Percentiles rank a stretch among this genome's conserved stretches.
These are phyloP conservation scores for Sarcophilus harrisii DNA, from an alignment of 2,797 vertebrate genomes.

Conservation along the genomic window DNA sequence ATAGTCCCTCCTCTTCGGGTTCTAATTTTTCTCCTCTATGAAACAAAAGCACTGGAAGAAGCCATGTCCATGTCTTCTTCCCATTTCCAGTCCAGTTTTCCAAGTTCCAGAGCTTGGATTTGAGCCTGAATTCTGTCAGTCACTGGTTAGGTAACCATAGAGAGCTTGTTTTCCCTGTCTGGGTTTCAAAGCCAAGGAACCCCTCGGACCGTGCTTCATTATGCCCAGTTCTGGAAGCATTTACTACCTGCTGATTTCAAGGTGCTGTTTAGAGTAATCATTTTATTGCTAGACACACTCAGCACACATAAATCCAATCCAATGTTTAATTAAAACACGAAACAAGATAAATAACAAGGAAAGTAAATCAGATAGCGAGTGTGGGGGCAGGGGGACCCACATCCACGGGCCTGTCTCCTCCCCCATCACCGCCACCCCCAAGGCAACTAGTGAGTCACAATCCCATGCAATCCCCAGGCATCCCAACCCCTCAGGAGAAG, in stretches of 20 bases:
- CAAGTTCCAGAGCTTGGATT: background rate
- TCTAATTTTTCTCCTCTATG: background rate
- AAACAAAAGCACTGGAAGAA: background rate
- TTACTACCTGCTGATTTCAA: background rate
- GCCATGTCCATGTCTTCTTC: background rate
- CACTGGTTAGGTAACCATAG: background rate
- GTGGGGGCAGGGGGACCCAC: background rate
- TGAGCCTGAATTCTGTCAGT: background rate
- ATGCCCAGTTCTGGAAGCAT: background rate
- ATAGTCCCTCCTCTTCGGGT: background rate
- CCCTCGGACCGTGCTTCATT: background rate
- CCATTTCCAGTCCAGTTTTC: background rate
- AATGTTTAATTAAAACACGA: background rate
- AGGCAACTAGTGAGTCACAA: background rate
- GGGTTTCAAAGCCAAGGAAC: background rate
- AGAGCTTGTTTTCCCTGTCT: background rate
- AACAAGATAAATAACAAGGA: background rate
- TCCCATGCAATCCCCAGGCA: background rate
- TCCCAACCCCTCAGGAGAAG: background rate
- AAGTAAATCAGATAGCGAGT: background rate
- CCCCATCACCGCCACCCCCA: background rate
- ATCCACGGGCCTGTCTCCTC: background rate
- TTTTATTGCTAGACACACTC: background rate
- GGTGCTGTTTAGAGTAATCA: background rate
- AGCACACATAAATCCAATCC: background rate